Evolutionary conservation across 1,140 invertebrate species (phyloP), one percentile per base, ranked within the genome.

Genomic region (Caerostris extrusa): DNA sequence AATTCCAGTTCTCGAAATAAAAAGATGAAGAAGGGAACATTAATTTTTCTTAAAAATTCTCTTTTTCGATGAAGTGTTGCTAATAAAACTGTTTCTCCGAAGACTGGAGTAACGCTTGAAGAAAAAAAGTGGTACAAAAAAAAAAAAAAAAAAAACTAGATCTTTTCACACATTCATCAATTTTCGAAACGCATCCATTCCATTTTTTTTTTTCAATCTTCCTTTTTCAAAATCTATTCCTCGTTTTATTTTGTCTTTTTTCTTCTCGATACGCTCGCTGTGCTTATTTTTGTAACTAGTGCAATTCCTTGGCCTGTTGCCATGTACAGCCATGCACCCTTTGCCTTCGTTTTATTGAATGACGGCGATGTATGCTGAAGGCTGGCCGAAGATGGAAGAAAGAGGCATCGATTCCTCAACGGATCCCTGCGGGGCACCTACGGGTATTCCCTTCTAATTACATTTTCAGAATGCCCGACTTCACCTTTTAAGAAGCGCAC

Each of bases 81-180:
- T 88, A 88, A 88, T 88, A 88, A 88, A 88, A 88, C 86, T 88
- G 61, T 67, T 88, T 55, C 61, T 17, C 50, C 19, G 53, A 58
- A 83, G 71, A 77, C 19, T 34, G 14, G 17, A n/a, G 83, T 85
- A 60, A 34, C 56, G 34, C 58, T 85, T 58, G 6, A 77, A 14
- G 17, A 81, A 81, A 85, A 83, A 85, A 85, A 85, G 56, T 34
- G 34, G 64, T 88, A 53, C 14, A 67, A 50, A 88, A 83, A 58
- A 85, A 57, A 85, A n/a, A n/a, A n/a, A n/a, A n/a, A 53, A 57
- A 85, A 87, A 64, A 61, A 88, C 60, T 7, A 61, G 71, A 77
- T 77, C 61, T 53, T 88, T 88, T 88, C 86, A 88, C 86, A 88
- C 86, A 88, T 88, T 88, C 86, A 88, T 88, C 86, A 88, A 88